Conservation (phyloP, 1,140 invertebrate genomes). For the Pseudomyrmex gracilis region DNA sequence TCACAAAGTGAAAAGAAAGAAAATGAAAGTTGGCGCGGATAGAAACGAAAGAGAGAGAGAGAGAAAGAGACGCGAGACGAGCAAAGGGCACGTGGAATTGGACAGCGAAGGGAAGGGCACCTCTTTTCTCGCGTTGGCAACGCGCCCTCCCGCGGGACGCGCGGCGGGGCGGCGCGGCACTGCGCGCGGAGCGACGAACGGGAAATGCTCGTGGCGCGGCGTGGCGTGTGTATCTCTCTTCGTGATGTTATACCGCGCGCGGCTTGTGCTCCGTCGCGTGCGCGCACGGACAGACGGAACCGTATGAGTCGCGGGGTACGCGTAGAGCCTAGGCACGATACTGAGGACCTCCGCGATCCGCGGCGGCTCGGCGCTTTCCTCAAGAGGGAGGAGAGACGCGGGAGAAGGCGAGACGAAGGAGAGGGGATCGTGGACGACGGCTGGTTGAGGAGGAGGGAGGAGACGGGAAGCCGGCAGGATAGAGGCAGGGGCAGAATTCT, state of each 20-base stretch:
- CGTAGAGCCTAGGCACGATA: slow-evolving; percentile 72
- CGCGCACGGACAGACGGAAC: slow-evolving; percentile 28
- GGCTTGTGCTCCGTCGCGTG: slow-evolving; percentile 54
- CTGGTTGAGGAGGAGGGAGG: background rate
- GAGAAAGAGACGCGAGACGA: slow-evolving; percentile 38
- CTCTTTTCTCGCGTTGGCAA: slow-evolving; percentile 33
- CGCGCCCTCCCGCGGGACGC: slow-evolving; percentile 41
- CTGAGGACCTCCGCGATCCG: slow-evolving; percentile 66
- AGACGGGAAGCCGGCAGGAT: slow-evolving; percentile 33
- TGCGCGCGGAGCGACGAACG: slow-evolving; percentile 3
- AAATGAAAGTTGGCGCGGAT: slow-evolving; percentile 10
- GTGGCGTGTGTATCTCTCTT: slow-evolving; percentile 37
- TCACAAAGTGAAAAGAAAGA: background rate
- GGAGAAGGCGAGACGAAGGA: slow-evolving; percentile 43
- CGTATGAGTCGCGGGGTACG: slow-evolving; percentile 55
- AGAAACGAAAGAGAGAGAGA: slow-evolving; percentile 18
- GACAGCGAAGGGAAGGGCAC: slow-evolving; percentile 29
- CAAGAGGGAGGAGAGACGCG: slow-evolving; percentile 69
- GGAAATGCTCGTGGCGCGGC: background rate
- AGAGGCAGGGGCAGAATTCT: slow-evolving; percentile 76
- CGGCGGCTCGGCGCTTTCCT: slow-evolving; percentile 75
- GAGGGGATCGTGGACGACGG: slow-evolving; percentile 7
- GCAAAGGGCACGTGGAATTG: slow-evolving; percentile 52
- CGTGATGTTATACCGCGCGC: slow-evolving; percentile 53
- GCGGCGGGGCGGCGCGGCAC: slow-evolving; percentile 42